phyloP scores from a whole-genome alignment of 2,113 vertebrate species.

The Labeo rohita region DNA sequence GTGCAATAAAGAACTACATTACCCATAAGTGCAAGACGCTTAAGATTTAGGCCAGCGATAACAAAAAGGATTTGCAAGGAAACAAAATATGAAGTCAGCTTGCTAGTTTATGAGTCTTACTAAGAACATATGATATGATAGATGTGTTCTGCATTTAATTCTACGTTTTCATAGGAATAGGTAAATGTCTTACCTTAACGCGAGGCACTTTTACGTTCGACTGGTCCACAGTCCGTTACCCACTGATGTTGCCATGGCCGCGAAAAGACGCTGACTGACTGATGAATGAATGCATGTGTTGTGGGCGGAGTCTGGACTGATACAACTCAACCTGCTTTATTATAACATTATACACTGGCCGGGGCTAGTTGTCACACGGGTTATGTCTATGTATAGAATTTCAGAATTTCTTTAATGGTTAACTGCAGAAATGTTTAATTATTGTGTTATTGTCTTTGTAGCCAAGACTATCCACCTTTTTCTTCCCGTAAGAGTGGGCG shows the following conservation, averaged over 20 bases:
- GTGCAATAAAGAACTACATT: slow-evolving; percentile 15
- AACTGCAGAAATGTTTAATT: not conserved
- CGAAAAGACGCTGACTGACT: slow-evolving; percentile 68
- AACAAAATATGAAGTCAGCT: slow-evolving; percentile 48
- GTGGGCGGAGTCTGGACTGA: slow-evolving; percentile 20
- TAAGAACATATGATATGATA: not conserved
- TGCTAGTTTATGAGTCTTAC: not conserved
- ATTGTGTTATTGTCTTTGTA: not conserved
- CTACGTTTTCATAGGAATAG: not conserved
- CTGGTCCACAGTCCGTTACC: slow-evolving; percentile 42
- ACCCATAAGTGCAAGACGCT: slow-evolving; percentile 42
- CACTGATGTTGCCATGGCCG: slow-evolving; percentile 78
- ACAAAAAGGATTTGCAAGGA: slow-evolving; percentile 53
- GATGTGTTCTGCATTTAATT: not conserved
- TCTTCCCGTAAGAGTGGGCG: too few relatives aligned
- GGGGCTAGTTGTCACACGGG: not conserved
- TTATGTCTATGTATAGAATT: not conserved
- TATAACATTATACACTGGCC: not conserved
- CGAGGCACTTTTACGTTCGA: slow-evolving; percentile 41
- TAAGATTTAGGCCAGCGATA: slow-evolving; percentile 58
- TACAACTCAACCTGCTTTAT: not conserved
- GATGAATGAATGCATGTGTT: not conserved
- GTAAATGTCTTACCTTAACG: slow-evolving; percentile 58
- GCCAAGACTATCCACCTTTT: not conserved
- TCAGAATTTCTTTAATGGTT: not conserved